These are phyloP conservation scores for Denticeps clupeoides DNA, from an alignment of 2,797 vertebrate species.

Conservation along the genomic window DNA sequence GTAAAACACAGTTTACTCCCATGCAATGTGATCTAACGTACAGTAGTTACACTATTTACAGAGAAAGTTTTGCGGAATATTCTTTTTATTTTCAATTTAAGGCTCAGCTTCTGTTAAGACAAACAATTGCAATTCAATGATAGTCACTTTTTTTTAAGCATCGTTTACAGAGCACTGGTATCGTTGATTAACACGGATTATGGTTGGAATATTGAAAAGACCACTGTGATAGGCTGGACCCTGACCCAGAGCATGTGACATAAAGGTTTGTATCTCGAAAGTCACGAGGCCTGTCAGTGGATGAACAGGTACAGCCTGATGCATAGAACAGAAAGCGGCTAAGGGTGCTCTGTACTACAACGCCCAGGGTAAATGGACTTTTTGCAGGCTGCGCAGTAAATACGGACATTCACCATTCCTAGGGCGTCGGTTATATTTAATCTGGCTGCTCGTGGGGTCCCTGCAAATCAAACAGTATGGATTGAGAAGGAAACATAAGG, in stretches of 20 bases:
- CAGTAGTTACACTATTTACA: slow-evolving; percentile 89
- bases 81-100: slow-evolving; percentile 67
- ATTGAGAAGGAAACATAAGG: slow-evolving; percentile 67
- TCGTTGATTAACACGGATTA: slow-evolving; percentile 52
- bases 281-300: slow-evolving; percentile 28
- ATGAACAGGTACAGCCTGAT: slow-evolving; percentile 58
- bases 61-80: slow-evolving; percentile 54
- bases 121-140: slow-evolving; percentile 59
- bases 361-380: too few species aligned
- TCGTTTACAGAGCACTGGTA: slow-evolving; percentile 55
- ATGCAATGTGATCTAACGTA: slow-evolving; percentile 54
- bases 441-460: too few species aligned
- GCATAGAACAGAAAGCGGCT: slow-evolving; percentile 72
- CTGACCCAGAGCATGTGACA: too few species aligned
- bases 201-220: slow-evolving; percentile 59
- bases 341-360: too few species aligned
- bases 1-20: slow-evolving; percentile 66
- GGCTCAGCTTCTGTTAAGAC: slow-evolving; percentile 53
- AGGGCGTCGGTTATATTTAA: too few species aligned
- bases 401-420: slow-evolving; percentile 2
- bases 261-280: slow-evolving; percentile 30
- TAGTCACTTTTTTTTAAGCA: slow-evolving; percentile 66
- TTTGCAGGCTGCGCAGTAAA: too few species aligned
- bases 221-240: too few species aligned
- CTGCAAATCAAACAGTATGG: slow-evolving; percentile 50